Evolutionary conservation across 2,888 invertebrate genomes (phyloP), one percentile per base, ranked within the genome.

Genomic region (Pimpla rufipes): DNA sequence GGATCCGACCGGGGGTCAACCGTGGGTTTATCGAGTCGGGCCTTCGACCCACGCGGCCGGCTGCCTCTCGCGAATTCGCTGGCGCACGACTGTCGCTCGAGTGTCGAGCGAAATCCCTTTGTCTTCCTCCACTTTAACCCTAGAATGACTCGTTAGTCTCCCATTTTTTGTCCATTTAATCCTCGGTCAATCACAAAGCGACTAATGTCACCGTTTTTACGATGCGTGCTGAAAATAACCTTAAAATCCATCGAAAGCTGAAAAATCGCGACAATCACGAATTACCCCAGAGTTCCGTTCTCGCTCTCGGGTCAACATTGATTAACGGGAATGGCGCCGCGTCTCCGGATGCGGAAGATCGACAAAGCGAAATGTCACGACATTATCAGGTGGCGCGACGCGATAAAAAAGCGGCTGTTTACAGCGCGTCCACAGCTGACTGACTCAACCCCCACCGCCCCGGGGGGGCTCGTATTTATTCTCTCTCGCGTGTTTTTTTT

Each of bases 1-100:
- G 42, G 21, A 64, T 64, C 11, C 42, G 11, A 2, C 40, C 18
- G 35, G 10, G 47, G 81, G 70, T 81, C 66, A 77, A 70, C 5
- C 35, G 55, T 13, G 23, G 45, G 75, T 64, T 81, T 77, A 81
- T 81, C 77, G 45, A 81, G 68, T 45, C 70, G 70, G 70, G 45
- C 42, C 50, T 55, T 16, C 45, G 52, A 37, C 18, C 40, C n/a
- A 23, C 45, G 57, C 23, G n/a, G 40, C 16, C 55, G 2, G 45
- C 52, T 50, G 52, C 45, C 47, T 16, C 29, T 62, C 18, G 8
- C 16, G 8, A 37, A 62, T 62, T 40, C 59, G 16, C 59, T 7
- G 16, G 16, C n/a, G 16, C 8, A 37, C 16, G 1, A 40, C 18
- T 18, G 37, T 62, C 16, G 7, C 16, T 16, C 8, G 11, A 62